Evolutionary conservation across 1,140 invertebrate genomes (phyloP), one percentile per base, ranked within the genome.

Genomic region (Neotoxoptera formosana): DNA sequence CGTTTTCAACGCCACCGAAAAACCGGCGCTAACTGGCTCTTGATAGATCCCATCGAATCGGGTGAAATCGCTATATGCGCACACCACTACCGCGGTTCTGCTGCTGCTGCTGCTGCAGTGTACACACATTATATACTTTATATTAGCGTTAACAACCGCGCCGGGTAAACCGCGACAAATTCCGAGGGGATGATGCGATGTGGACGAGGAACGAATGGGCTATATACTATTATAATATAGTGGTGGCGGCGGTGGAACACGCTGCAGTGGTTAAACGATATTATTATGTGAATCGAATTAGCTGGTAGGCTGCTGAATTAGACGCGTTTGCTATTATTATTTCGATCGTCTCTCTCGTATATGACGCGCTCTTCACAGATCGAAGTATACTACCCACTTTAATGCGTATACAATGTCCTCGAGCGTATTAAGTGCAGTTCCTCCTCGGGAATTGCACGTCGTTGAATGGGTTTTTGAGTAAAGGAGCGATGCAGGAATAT

Each of bases 11-110:
- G 89, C 53, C 30, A 86, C 45, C 84, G 84, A 51, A 51, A 76
- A 90, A 90, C 89, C 56, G 89, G 89, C 89, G 89, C 89, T 90
- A 90, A 90, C 45, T 90, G 89, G 51, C 56, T 90, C 89, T 90
- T 67, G 56, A 90, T 90, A n/a, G 89, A 90, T 60, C 56, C n/a
- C n/a, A n/a, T 76, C 41, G 36, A 86, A 36, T 86, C 23, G 51
- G n/a, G 9, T 90, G 67, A 90, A 90, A 90, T 90, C 89, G 56
- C 89, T 25, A 90, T n/a, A n/a, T n/a, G n/a, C 30, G 30, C 36
- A 53, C n/a, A n/a, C n/a, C n/a, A n/a, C n/a, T n/a, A n/a, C 53
- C 21, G 0, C 89, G 41, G 36, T 23, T n/a, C n/a, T n/a, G n/a
- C n/a, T n/a, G n/a, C n/a, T n/a, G n/a, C n/a, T n/a, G n/a, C n/a